Percentiles rank a stretch among this genome's conserved stretches.
Evolutionary conservation across 2,888 invertebrate species (phyloP).

Genomic region (Agriotes lineatus): DNA sequence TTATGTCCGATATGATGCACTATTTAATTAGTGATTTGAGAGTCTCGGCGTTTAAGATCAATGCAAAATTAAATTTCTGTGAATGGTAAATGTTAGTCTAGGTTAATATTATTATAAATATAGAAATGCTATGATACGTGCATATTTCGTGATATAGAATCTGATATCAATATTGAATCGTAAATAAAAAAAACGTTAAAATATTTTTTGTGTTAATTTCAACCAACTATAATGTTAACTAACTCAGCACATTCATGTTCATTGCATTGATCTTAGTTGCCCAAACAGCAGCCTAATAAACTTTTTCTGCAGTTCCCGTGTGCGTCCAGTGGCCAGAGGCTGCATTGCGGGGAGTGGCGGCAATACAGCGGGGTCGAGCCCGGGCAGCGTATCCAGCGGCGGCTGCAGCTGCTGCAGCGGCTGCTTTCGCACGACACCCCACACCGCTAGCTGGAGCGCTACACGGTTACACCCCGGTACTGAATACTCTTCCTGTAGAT

Average conservation of each 20-base stretch:
- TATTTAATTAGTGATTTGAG: constrained; percentile 8
- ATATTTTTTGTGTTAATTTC: constrained; percentile 64
- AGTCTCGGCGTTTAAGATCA: constrained; percentile 40
- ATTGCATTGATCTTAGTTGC: constrained; percentile 47
- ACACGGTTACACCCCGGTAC: constrained; percentile 86
- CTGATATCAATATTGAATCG: no score
- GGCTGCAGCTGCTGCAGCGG: constrained; percentile 81
- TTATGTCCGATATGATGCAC: constrained; percentile 14
- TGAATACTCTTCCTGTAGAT: constrained; percentile 65
- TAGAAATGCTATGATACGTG: no score
- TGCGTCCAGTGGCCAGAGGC: constrained; percentile 94
- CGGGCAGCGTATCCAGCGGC: constrained; percentile 75
- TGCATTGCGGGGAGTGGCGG: constrained; percentile 86
- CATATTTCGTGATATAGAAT: no score
- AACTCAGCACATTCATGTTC: constrained; percentile 54
- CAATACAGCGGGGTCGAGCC: constrained; percentile 84
- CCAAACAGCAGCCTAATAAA: constrained; percentile 13
- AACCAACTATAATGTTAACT: no score
- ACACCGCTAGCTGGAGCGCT: constrained; percentile 79
- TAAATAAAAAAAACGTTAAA: no score
- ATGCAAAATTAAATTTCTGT: background rate
- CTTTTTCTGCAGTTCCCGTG: constrained; percentile 77
- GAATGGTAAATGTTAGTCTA: no score
- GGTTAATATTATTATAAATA: no score
- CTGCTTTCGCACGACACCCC: constrained; percentile 76